Percentiles rank a stretch among this genome's conserved stretches.
These are phyloP conservation scores for Bugula neritina DNA, from an alignment of 2,888 invertebrate genomes.

Conservation along the genomic window DNA sequence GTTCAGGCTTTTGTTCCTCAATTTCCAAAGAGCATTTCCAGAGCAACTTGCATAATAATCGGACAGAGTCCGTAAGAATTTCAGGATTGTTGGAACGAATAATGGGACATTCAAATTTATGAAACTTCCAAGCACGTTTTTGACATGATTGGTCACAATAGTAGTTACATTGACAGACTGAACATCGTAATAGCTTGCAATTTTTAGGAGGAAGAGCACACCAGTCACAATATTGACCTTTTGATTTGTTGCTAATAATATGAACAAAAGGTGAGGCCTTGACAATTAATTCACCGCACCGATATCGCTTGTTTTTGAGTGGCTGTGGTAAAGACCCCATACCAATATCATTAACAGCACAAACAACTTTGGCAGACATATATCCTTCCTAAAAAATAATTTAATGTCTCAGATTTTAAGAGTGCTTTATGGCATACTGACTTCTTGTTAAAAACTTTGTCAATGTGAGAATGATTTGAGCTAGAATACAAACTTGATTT, in stretches of 20 bases:
- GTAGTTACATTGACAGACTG: conserved; percentile 2
- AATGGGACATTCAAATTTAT: conserved; percentile 20
- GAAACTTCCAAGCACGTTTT: conserved; percentile 8
- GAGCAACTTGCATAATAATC: neutral
- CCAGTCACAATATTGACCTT: neutral
- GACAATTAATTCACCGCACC: conserved; percentile 8
- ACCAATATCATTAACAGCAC: neutral
- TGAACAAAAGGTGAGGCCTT: neutral
- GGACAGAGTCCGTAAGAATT: neutral
- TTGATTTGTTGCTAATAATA: neutral
- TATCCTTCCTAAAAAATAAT: neutral
- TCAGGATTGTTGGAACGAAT: neutral
- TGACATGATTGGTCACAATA: conserved; percentile 21
- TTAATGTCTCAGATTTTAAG: too few species aligned
- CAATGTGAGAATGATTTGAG: too few species aligned
- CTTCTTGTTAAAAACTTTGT: too few species aligned
- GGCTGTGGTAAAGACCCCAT: neutral
- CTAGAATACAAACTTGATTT: too few species aligned
- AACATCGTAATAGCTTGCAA: neutral
- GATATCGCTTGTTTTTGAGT: neutral
- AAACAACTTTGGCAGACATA: neutral
- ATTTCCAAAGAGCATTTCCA: neutral
- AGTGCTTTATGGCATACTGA: too few species aligned
- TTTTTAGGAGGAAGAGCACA: conserved; percentile 17
- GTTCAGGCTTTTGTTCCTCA: neutral